Conservation (phyloP, 2,888 invertebrate species). For the Mechanitis mazaeus region DNA sequence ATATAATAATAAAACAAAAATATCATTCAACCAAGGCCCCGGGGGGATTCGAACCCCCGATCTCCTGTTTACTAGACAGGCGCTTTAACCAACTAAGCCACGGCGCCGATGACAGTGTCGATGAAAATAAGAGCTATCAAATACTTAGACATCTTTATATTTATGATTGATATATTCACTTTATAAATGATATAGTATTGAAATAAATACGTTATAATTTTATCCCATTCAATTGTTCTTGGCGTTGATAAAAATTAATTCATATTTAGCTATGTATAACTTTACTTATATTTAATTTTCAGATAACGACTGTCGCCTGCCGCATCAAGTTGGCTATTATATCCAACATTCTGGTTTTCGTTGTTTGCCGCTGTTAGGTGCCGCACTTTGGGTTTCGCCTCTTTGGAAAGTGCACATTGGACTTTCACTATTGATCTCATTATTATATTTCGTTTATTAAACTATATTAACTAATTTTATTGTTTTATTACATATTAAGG, state of each 20-base stretch:
- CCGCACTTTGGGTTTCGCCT: constrained; percentile 32
- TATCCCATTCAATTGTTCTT: no score
- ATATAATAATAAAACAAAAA: constrained; percentile 23
- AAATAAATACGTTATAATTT: no score
- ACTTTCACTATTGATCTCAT: constrained; percentile 38
- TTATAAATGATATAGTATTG: no score
- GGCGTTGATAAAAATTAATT: no score
- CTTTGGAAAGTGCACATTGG: constrained; percentile 35
- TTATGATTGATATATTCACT: no score
- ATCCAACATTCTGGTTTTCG: constrained; percentile 65
- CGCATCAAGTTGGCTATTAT: constrained; percentile 79
- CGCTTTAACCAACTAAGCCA: constrained; percentile 78
- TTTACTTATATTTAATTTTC: constrained; percentile 31
- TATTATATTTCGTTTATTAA: constrained; percentile 29
- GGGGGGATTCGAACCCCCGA: constrained; percentile 77
- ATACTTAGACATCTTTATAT: constrained; percentile 6
- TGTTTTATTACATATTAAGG: constrained; percentile 8
- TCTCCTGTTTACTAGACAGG: constrained; percentile 78
- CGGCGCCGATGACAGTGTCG: constrained; percentile 51
- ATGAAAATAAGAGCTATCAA: constrained; percentile 40
- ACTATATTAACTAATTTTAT: constrained; percentile 11
- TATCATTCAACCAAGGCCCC: constrained; percentile 54
- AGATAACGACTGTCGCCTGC: constrained; percentile 81
- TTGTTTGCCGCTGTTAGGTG: constrained; percentile 59
- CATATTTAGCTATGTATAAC: no score